Base-by-base conservation (phyloP, 92 coral and sea anemone genomes). In the Phenganax marumi region DNA sequence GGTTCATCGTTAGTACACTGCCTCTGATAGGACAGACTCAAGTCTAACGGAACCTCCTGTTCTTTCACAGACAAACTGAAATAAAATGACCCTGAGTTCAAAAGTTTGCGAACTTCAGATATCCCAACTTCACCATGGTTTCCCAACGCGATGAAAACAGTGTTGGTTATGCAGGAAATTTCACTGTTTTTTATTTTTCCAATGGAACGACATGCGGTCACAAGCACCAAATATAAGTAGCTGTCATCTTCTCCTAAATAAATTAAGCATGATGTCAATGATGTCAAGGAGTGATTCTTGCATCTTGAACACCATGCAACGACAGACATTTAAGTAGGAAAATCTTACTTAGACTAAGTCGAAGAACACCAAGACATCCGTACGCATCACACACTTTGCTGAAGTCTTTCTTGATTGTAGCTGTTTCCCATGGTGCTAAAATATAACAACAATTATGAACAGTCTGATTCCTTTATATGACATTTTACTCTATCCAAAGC, bases 391-490 rank as follows among this genome's bases (percentile, higher is more conserved):
- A 73, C n/a, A 96, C 90, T 85, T 92, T 96, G 11, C 83, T 73
- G 84, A 92, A 96, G 49, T 91, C 91, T 77, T 91, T 96, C 97
- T 89, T 91, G 61, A 96, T 96, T 26, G 91, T 92, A 14, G 91
- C 97, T 9, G 97, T 91, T 81, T 96, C 99, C 91, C 93, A 86
- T 79, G 93, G 96, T 47, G 99, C 99, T 96, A 84, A 58, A 84
- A 63, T 10, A 62, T 75, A 26, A 22, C 24, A 6, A 33, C 5
- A 33, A 33, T 1, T 33, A 33, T 1, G 43, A 33, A 33, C 3
- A 33, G 43, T 33, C 43, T 33, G 43, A 33, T 33, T 33, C 43
- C 2, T 33, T 33, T 33, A 33, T 33, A 33, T n/a, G n/a, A n/a
- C 43, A 33, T 33, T 33, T 33, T 33, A 33, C 2, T 33, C 3